These are phyloP conservation scores for Harlomillsia oculata DNA, from an alignment of 1,140 invertebrate species.

Conservation along the genomic window DNA sequence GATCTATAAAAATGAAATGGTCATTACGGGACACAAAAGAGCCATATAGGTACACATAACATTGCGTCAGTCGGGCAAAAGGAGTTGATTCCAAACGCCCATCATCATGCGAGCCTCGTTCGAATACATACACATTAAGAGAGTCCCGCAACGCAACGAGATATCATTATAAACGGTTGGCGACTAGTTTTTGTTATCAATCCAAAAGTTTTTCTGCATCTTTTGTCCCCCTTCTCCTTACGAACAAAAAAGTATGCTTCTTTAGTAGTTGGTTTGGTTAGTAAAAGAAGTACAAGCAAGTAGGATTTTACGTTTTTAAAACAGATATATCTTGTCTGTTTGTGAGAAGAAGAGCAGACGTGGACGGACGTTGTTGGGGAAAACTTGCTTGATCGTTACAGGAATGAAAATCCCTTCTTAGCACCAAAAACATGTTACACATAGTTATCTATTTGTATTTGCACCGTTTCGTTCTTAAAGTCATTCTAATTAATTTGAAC, in stretches of 20 bases:
- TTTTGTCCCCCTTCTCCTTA: constrained; percentile 3
- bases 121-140: background rate
- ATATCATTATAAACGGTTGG: constrained; percentile 23
- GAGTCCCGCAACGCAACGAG: background rate
- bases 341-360: too few species aligned
- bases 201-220: background rate
- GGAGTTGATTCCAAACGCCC: background rate
- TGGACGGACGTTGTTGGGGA: too few species aligned
- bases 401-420: too few species aligned
- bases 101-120: constrained; percentile 1
- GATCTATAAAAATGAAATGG: background rate
- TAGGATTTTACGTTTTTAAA: too few species aligned
- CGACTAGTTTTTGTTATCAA: constrained; percentile 20
- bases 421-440: background rate
- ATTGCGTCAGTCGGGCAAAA: background rate
- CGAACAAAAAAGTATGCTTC: constrained; percentile 2
- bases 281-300: too few species aligned
- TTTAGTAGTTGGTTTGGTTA: too few species aligned
- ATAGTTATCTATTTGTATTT: background rate
- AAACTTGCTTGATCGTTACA: too few species aligned
- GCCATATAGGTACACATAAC: background rate
- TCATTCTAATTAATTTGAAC: constrained; percentile 24
- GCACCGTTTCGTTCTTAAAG: constrained; percentile 4
- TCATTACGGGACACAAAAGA: constrained; percentile 1
- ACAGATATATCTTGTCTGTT: too few species aligned